Base-by-base conservation (phyloP, 2,113 vertebrate species). In the Thalassoma bifasciatum region DNA sequence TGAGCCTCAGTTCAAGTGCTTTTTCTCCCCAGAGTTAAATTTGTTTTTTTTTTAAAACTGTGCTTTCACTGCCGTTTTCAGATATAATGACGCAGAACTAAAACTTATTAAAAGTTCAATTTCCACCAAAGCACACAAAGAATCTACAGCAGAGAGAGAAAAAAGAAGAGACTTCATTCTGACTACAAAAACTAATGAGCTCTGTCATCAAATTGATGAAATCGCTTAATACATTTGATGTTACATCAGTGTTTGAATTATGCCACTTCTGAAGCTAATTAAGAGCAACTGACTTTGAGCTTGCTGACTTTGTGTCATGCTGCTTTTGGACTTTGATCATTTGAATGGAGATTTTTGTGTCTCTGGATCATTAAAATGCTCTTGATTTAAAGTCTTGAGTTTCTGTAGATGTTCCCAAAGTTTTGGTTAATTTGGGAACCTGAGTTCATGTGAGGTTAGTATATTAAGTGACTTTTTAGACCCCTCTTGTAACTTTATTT, bases 1-100 rank as follows among this genome's bases (percentile, higher is more conserved):
- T 40, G 38, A 9, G 8, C 11, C 11, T 40, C 38, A 5, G 38
- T 40, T 9, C 38, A 9, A 40, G 38, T 8, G n/a, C n/a, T n/a
- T 30, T 30, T 30, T 6, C 30, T 30, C 30, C 30, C 6, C 30
- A 30, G 30, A 30, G 30, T 4, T 30, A 30, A 30, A 30, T 30
- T 30, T 3, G 10, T 40, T 40, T 40, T 3, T 10, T 40, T 5
- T 5, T 5, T 3, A 30, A 26, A 23, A 54, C 7, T 49, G 30
- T 22, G 22, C 40, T 61, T 61, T 8, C 40, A 24, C n/a, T 46
- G 13, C 37, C 53, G 47, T 53, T 60, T 53, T 52, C 38, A 61
- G 13, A 37, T 42, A 49, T 60, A 67, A 72, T 53, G 61, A 66
- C 71, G 75, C 67, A 53, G 54, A 72, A 61, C 53, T 53, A 47